phyloP scores from a whole-genome alignment of 2,888 invertebrate species.

The Strigamia maritima region DNA sequence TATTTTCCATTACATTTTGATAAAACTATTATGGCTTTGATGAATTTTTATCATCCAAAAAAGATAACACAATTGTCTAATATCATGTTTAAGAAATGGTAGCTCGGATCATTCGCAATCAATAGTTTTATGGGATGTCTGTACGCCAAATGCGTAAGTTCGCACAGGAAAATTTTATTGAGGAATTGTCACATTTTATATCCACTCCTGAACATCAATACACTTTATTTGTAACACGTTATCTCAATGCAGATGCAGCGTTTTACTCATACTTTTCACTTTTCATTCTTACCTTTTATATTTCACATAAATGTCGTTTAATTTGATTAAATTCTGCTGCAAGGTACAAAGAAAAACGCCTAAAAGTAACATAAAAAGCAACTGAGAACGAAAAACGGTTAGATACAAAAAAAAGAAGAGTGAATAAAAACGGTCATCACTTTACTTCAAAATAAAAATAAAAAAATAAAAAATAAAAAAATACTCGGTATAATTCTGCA shows the following conservation, averaged over 20 bases:
- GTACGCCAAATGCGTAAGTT: no score
- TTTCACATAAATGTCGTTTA: slow-evolving; percentile 18
- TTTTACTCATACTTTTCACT: neutral
- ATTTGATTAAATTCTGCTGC: neutral
- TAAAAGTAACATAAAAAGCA: neutral
- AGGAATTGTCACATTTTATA: neutral
- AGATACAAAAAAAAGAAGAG: neutral
- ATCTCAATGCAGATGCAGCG: neutral
- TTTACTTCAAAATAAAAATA: neutral
- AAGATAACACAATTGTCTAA: no score
- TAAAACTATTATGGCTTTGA: no score
- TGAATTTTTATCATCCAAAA: no score
- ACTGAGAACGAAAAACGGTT: neutral
- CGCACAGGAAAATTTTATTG: neutral
- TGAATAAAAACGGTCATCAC: neutral
- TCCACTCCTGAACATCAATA: neutral
- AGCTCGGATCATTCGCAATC: no score
- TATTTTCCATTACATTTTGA: no score
- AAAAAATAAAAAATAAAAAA: no score
- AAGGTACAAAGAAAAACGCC: neutral
- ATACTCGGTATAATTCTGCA: neutral
- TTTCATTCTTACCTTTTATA: neutral
- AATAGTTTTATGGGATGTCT: no score
- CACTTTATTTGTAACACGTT: neutral
- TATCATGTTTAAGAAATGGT: no score